A percentile compares a stretch with the other conserved stretches of the same genome.
Evolutionary conservation across 92 coral and sea anemone species (phyloP).

Genomic region (Chrysogorgia sp.): DNA sequence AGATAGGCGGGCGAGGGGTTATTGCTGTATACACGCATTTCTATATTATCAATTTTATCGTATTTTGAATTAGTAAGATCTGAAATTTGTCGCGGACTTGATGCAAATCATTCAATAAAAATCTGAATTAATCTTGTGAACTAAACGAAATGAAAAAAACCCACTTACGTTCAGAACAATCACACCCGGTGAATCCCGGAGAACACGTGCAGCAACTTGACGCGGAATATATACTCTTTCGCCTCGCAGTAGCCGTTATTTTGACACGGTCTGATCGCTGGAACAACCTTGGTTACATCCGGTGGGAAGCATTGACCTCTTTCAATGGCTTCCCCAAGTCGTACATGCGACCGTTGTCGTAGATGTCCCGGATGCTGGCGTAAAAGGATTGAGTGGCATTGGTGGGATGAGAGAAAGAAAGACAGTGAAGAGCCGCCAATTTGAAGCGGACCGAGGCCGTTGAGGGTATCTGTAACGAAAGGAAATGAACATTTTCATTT

Average conservation of each 20-base stretch:
- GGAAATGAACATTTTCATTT: not conserved
- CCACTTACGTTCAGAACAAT: slow-evolving; percentile 22
- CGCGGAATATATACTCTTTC: slow-evolving; percentile 46
- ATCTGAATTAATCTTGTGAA: not conserved
- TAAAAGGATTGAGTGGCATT: slow-evolving; percentile 72
- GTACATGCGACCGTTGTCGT: slow-evolving; percentile 78
- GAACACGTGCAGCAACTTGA: slow-evolving; percentile 26
- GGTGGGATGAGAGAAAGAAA: slow-evolving; percentile 63
- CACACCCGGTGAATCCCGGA: slow-evolving; percentile 31
- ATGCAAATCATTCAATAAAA: no score
- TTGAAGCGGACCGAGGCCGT: slow-evolving; percentile 81
- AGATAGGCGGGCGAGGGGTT: no score
- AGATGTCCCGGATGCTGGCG: slow-evolving; percentile 83
- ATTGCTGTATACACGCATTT: no score
- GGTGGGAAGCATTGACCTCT: slow-evolving; percentile 54
- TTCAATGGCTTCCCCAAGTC: slow-evolving; percentile 78
- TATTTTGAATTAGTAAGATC: not conserved
- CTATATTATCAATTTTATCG: no score
- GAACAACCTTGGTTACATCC: slow-evolving; percentile 69
- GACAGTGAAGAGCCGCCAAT: slow-evolving; percentile 83
- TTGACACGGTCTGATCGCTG: slow-evolving; percentile 70
- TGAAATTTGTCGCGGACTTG: no score
- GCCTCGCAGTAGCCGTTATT: slow-evolving; percentile 85
- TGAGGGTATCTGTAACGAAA: slow-evolving; percentile 71
- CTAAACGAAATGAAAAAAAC: not conserved